These are phyloP conservation scores for Leucozona laternaria DNA, from an alignment of 2,888 invertebrate genomes.

Conservation along the genomic window DNA sequence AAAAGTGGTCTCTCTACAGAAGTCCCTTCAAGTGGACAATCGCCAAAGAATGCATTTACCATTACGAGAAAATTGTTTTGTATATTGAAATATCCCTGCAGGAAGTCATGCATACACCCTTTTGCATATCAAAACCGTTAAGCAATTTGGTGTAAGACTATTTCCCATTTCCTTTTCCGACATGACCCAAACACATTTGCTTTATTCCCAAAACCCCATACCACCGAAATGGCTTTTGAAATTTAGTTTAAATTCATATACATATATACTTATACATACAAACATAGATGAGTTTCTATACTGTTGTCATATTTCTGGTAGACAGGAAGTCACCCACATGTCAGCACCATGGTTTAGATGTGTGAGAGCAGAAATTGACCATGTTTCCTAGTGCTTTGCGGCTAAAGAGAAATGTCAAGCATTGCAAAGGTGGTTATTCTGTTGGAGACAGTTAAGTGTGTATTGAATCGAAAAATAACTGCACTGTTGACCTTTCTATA, in stretches of 20 bases:
- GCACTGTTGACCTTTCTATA: no score
- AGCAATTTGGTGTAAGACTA: slow-evolving; percentile 3
- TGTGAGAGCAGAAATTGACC: slow-evolving; percentile 15
- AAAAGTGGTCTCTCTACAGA: not conserved
- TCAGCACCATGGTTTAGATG: slow-evolving; percentile 15
- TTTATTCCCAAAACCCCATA: not conserved
- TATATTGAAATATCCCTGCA: slow-evolving; percentile 6
- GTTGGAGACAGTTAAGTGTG: slow-evolving; percentile 13
- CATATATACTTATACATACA: not conserved
- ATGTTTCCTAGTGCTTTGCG: slow-evolving; percentile 23
- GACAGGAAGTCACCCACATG: slow-evolving; percentile 36
- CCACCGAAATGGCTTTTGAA: slow-evolving; percentile 1
- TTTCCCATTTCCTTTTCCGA: not conserved
- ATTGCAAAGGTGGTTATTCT: slow-evolving; percentile 13
- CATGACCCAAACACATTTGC: not conserved
- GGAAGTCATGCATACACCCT: not conserved
- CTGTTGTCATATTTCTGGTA: slow-evolving; percentile 17
- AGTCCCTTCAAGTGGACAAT: not conserved
- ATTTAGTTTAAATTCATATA: slow-evolving; percentile 6
- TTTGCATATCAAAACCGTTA: slow-evolving; percentile 10
- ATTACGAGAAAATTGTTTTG: slow-evolving; percentile 15
- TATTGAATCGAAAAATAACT: not conserved
- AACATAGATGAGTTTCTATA: slow-evolving; percentile 25
- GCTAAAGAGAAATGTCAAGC: slow-evolving; percentile 35
- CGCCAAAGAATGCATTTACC: slow-evolving; percentile 6